Evolutionary conservation across 2,113 vertebrate genomes (phyloP).

Genomic region (Triplophysa dalaica): DNA sequence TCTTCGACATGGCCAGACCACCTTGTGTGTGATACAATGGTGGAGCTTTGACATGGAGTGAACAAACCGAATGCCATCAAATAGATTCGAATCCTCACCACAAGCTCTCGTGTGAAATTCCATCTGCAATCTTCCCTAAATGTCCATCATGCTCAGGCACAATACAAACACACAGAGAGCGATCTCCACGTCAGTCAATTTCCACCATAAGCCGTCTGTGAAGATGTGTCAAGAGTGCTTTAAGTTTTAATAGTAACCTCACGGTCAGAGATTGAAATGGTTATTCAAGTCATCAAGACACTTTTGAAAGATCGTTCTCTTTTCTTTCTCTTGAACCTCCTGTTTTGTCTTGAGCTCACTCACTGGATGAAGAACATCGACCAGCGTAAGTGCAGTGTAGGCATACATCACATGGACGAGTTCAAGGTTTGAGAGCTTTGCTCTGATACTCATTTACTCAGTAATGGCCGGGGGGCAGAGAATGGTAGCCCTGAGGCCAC

Average conservation of each 20-base stretch:
- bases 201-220: not conserved
- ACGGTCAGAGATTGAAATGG: constrained; percentile 36
- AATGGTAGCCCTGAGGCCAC: not conserved
- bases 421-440: constrained; percentile 25
- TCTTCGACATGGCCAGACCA: no score
- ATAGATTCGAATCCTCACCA: not conserved
- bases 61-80: not conserved
- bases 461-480: not conserved
- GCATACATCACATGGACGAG: not conserved
- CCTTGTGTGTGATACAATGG: not conserved
- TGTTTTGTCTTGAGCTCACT: constrained; percentile 16
- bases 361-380: not conserved
- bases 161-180: not conserved
- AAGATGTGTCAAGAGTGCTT: not conserved
- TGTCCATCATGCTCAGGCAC: not conserved
- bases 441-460: not conserved
- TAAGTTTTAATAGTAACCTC: no score
- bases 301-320: not conserved
- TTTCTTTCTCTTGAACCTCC: not conserved
- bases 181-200: not conserved
- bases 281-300: constrained; percentile 14
- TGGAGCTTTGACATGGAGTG: no score
- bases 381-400: not conserved
- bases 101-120: not conserved
- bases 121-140: not conserved